Evolutionary conservation across 1,140 invertebrate genomes (phyloP).

Genomic region (Oryctes rhinoceros): DNA sequence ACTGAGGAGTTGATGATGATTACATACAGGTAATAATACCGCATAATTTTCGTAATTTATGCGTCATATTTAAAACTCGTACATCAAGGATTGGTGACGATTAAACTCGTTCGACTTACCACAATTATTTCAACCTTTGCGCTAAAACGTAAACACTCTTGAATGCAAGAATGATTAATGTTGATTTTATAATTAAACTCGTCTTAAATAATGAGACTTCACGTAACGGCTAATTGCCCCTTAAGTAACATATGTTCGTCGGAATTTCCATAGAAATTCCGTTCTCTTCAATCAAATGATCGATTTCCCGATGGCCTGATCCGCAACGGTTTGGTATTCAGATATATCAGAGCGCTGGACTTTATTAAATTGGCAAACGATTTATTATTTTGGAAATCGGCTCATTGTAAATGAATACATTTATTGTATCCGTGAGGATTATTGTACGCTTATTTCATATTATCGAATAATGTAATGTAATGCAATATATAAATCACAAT

Average conservation of each 20-base stretch:
- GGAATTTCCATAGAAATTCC: constrained; percentile 17
- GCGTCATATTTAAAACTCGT: too few relatives aligned
- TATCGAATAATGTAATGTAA: neutral
- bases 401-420: neutral
- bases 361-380: neutral
- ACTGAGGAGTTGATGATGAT: too few relatives aligned
- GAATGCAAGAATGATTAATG: neutral
- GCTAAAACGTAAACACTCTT: neutral
- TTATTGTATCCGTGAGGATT: too few relatives aligned
- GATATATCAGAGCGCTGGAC: neutral
- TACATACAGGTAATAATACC: too few relatives aligned
- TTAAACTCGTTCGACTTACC: too few relatives aligned
- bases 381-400: constrained; percentile 19
- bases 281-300: constrained; percentile 9
- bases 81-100: too few relatives aligned
- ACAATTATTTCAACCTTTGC: too few relatives aligned
- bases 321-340: neutral
- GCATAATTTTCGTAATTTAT: too few relatives aligned
- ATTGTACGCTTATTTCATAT: neutral
- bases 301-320: neutral
- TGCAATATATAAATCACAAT: neutral
- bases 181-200: neutral
- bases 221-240: neutral
- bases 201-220: constrained; percentile 14
- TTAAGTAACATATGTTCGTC: neutral